Evolutionary conservation across 2,888 invertebrate species (phyloP).

Genomic region (Pimpla rufipes): DNA sequence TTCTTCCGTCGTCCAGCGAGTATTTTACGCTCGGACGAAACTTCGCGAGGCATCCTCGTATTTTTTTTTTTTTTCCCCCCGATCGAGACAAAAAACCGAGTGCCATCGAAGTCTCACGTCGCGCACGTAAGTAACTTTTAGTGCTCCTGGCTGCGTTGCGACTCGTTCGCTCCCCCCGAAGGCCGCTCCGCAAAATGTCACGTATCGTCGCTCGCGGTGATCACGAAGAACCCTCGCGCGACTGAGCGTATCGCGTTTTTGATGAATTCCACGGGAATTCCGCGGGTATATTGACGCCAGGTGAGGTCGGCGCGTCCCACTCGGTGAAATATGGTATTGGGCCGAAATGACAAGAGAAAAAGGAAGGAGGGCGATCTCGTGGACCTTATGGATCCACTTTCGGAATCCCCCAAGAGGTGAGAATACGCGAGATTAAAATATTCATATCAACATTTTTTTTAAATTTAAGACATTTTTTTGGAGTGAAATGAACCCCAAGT

Average conservation of each 20-base stretch:
- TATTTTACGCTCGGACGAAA: not conserved
- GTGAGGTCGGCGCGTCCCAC: slow-evolving; percentile 15
- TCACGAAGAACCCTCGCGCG: not conserved
- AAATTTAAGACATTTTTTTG: slow-evolving; percentile 11
- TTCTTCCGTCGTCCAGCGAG: not conserved
- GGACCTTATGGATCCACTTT: slow-evolving; percentile 83
- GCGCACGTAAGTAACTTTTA: not conserved
- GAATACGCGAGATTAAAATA: not conserved
- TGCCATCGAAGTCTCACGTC: slow-evolving; percentile 21
- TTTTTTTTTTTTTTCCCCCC: too few relatives aligned
- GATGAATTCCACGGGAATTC: not conserved
- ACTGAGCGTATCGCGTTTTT: not conserved
- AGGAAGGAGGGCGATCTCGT: slow-evolving; percentile 84
- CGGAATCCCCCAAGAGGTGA: slow-evolving; percentile 83
- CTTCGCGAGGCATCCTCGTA: slow-evolving; percentile 9
- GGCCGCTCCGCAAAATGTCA: slow-evolving; percentile 11
- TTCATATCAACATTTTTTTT: not conserved
- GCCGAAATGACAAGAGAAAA: slow-evolving; percentile 84
- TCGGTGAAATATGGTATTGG: slow-evolving; percentile 81
- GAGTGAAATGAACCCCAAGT: too few relatives aligned
- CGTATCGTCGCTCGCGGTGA: not conserved
- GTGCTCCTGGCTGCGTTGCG: not conserved
- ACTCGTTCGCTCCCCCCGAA: not conserved
- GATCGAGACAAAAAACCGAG: slow-evolving; percentile 10
- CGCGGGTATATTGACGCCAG: slow-evolving; percentile 23